Evolutionary conservation across 2,888 invertebrate genomes (phyloP).

Genomic region (Brachylomia viminalis): DNA sequence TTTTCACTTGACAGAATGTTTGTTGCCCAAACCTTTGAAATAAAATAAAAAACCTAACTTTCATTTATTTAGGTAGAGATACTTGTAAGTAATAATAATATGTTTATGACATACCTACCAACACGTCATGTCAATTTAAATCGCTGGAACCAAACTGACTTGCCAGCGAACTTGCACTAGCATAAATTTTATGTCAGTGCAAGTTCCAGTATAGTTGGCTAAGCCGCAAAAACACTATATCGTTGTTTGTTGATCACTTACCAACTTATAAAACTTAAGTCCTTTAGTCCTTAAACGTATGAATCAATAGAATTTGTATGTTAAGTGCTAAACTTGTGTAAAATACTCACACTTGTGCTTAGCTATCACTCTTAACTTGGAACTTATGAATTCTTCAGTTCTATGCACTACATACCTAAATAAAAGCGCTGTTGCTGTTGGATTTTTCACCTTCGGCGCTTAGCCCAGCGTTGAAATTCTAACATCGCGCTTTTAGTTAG

Average conservation of each 20-base stretch:
- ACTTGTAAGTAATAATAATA: not conserved
- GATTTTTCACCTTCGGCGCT: not conserved
- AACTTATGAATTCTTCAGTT: constrained; percentile 44
- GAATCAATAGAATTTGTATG: constrained; percentile 38
- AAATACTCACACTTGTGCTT: constrained; percentile 30
- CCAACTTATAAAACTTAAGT: constrained; percentile 31
- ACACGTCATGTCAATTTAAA: not conserved
- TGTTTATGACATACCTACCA: not conserved
- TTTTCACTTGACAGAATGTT: not conserved
- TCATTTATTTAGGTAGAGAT: not conserved
- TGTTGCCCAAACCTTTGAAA: not conserved
- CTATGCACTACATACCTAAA: too few relatives aligned
- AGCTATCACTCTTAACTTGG: constrained; percentile 9
- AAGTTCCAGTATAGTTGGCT: not conserved
- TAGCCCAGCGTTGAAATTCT: not conserved
- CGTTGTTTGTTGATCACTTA: constrained; percentile 36
- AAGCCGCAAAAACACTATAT: constrained; percentile 1
- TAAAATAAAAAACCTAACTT: not conserved
- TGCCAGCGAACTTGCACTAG: constrained; percentile 1
- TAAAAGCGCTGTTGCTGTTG: not conserved
- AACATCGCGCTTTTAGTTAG: not conserved
- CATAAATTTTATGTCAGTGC: constrained; percentile 19
- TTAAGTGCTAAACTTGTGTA: constrained; percentile 51
- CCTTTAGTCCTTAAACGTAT: constrained; percentile 19
- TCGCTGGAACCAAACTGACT: not conserved